Evolutionary conservation across 2,797 vertebrate species (phyloP).

Genomic region (Malurus leucopterus): DNA sequence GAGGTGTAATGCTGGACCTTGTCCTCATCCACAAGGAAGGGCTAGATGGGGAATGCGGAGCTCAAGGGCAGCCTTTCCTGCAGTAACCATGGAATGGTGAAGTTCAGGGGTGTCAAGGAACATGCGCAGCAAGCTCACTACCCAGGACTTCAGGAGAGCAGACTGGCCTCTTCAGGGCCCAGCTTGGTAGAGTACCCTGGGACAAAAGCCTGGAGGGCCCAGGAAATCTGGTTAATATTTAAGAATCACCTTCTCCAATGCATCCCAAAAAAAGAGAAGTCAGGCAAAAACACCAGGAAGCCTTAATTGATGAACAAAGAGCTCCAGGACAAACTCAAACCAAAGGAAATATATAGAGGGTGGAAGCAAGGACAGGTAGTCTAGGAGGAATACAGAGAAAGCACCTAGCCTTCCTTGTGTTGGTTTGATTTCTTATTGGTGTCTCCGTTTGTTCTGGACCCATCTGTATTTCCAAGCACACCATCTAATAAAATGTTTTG

Average conservation of each 20-base stretch:
- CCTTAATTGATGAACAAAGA: background rate
- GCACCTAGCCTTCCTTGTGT: fast-evolving
- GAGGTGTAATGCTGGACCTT: background rate
- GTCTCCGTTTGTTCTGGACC: background rate
- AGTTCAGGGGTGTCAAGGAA: background rate
- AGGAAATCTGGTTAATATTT: background rate
- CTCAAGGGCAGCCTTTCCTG: background rate
- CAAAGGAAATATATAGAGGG: background rate
- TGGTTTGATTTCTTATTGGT: background rate
- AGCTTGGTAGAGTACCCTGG: background rate
- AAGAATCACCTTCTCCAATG: background rate
- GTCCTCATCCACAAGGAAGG: background rate
- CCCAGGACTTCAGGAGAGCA: background rate
- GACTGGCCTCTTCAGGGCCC: background rate
- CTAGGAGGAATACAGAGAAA: background rate
- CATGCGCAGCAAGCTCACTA: background rate
- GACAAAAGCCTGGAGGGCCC: background rate
- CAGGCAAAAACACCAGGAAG: background rate
- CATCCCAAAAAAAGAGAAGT: background rate
- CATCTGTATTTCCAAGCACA: background rate
- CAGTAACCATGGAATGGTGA: background rate
- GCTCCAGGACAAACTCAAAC: background rate
- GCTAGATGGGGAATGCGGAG: background rate
- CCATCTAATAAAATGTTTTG: background rate
- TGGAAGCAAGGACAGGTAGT: background rate